Evolutionary conservation across 2,888 invertebrate species (phyloP), one percentile per base, ranked within the genome.

Genomic region (Mamestra brassicae): DNA sequence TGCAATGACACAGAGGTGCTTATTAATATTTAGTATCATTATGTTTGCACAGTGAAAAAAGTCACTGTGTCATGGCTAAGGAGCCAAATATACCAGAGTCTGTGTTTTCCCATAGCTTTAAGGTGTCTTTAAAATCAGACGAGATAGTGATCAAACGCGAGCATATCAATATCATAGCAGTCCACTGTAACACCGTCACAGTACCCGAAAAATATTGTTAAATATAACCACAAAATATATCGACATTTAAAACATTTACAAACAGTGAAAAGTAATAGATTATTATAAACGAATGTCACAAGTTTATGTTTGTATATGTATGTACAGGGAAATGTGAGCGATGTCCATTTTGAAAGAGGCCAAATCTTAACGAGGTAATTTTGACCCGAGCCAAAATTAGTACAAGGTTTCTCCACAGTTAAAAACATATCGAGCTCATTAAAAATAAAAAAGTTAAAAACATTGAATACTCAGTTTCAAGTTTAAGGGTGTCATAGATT

Each of bases 261-360:
- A 8, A 47, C 34, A 45, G 34, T 34, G 61, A 13, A 61, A 34
- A 52, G 8, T 65, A 62, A 58, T 63, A 79, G n/a, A 64, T 63
- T 78, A 26, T 52, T 57, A 45, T 50, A 55, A 64, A 74, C 50
- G 4, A 72, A 36, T 67, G 54, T 68, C 66, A 65, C 71, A 71
- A 71, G 42, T n/a, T 65, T 77, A 36, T 65, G 17, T 70, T 60
- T 26, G 67, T 47, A 55, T 57, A 36, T 58, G 17, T 34, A 4
- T 60, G 11, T 17, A 26, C 6, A 58, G 54, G 36, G 36, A 5
- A 4, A 6, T 38, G 42, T 57, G 11, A 50, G 42, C 17, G 50
- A 55, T 65, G 47, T 71, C 13, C 3, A 11, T 38, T 38, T 38
- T 38, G 42, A 36, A 50, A 62, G 17, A 11, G 13, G 63, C 34